These are phyloP conservation scores for Coluber constrictor DNA, from an alignment of 2,797 vertebrate genomes.

Conservation along the genomic window DNA sequence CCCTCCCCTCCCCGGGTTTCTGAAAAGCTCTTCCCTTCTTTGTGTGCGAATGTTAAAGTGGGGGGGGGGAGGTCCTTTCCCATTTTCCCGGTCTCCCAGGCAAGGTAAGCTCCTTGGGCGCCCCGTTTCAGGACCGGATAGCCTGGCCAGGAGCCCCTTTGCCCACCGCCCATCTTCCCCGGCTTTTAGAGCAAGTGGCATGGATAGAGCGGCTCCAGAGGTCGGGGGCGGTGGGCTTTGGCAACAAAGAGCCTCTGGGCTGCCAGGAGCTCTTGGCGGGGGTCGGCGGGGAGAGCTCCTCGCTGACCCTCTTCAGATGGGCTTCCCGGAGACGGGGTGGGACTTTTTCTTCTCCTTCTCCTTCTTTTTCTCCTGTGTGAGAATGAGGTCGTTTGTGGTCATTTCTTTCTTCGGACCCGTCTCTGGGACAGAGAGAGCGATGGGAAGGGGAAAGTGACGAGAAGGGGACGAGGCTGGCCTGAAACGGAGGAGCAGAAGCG, in stretches of 20 bases:
- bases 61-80: not conserved
- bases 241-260: not conserved
- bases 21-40: not conserved
- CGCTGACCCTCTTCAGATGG: too few species aligned
- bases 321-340: not conserved
- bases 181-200: not conserved
- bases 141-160: not conserved
- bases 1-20: not conserved
- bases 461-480: not conserved
- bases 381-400: not conserved
- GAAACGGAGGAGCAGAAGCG: not conserved
- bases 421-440: too few species aligned
- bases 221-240: not conserved
- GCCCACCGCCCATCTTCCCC: not conserved
- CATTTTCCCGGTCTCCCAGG: not conserved
- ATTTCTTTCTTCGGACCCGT: too few species aligned
- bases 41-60: not conserved
- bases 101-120: not conserved
- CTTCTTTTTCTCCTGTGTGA: not conserved
- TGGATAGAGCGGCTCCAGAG: not conserved
- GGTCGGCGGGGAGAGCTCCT: not conserved
- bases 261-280: not conserved
- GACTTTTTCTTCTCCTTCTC: not conserved
- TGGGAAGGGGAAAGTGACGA: too few species aligned
- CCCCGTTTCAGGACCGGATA: not conserved